Percentiles rank a stretch among this genome's conserved stretches.
These are phyloP conservation scores for Ctenomys sociabilis DNA, from an alignment of 2,113 vertebrate species.

Conservation along the genomic window DNA sequence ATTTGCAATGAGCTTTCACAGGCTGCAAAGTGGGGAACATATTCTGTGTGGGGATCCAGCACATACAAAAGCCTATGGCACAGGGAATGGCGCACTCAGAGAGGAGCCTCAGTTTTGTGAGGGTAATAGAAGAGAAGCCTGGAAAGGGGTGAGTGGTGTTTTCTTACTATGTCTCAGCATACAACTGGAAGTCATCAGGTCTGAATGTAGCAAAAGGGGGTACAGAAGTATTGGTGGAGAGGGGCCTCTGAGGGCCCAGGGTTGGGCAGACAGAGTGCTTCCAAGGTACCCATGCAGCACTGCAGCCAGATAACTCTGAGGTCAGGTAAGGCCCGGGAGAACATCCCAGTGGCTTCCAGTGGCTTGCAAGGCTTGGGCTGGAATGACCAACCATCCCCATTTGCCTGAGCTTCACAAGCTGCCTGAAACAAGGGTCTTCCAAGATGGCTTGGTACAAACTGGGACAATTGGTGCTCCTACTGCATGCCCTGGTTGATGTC, in stretches of 20 bases:
- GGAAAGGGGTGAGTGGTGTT: not conserved
- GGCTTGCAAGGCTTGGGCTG: not conserved
- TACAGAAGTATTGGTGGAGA: not conserved
- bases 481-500: not conserved
- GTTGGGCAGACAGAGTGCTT: not conserved
- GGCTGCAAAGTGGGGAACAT: not conserved
- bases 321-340: not conserved
- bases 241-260: not conserved
- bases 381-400: not conserved
- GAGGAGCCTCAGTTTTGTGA: not conserved
- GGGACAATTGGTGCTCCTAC: not conserved
- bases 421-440: not conserved
- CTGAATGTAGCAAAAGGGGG: conserved; percentile 6
- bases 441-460: not conserved
- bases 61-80: not conserved
- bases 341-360: not conserved
- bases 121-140: not conserved
- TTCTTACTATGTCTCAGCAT: not conserved
- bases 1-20: not conserved
- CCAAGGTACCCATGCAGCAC: not conserved
- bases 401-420: not conserved
- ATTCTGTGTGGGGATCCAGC: not conserved
- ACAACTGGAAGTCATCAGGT: not conserved
- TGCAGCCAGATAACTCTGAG: not conserved
- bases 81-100: not conserved